Conservation (phyloP, 2,888 invertebrate genomes). For the Drosophila formosana region DNA sequence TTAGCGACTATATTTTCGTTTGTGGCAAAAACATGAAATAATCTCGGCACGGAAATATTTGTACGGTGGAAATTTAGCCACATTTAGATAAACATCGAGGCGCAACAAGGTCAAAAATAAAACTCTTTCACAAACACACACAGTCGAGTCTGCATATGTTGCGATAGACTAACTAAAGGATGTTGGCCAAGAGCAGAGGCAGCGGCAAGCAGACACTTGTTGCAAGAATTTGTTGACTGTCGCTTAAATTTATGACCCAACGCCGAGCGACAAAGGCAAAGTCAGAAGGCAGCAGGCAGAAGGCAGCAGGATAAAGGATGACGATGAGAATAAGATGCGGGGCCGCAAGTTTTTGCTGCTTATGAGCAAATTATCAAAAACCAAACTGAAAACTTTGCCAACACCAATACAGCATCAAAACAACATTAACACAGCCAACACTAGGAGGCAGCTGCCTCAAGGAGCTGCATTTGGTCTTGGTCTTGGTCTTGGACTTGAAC, state of each 20-base stretch:
- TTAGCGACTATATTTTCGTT: neutral
- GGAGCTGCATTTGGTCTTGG: constrained; percentile 34
- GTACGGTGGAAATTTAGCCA: constrained; percentile 36
- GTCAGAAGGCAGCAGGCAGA: constrained; percentile 14
- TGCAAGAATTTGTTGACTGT: constrained; percentile 85
- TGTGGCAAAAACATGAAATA: neutral
- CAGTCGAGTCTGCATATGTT: neutral
- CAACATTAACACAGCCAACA: constrained; percentile 66
- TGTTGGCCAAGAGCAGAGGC: constrained; percentile 14
- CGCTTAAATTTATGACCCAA: constrained; percentile 84
- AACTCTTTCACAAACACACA: constrained; percentile 43
- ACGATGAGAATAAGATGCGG: constrained; percentile 19
- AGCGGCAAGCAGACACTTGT: constrained; percentile 80
- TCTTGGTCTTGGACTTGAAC: constrained; percentile 22
- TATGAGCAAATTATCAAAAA: constrained; percentile 71
- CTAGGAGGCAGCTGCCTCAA: constrained; percentile 17
- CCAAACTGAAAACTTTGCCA: constrained; percentile 54
- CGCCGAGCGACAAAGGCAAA: constrained; percentile 51
- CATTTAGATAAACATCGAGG: constrained; percentile 58
- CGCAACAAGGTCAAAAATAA: constrained; percentile 59
- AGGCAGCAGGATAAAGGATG: constrained; percentile 21
- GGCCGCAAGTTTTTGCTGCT: constrained; percentile 65
- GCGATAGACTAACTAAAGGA: constrained; percentile 32
- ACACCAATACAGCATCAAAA: constrained; percentile 74
- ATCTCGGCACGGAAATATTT: constrained; percentile 13